Evolutionary conservation across 1,140 invertebrate genomes (phyloP), one percentile per base, ranked within the genome.

Genomic region (Conus ventricosus): DNA sequence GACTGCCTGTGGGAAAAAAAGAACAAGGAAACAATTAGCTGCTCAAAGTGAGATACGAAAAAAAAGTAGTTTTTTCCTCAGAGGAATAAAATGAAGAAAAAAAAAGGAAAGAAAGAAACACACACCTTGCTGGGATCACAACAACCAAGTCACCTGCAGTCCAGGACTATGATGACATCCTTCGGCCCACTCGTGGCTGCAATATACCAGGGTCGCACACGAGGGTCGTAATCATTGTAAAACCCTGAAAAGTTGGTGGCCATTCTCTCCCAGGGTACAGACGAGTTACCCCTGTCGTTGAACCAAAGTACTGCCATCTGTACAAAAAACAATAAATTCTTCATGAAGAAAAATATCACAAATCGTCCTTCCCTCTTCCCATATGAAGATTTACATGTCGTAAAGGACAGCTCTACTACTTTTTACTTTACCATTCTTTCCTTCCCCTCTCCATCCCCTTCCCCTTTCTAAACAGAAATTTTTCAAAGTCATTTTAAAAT

Each of bases 261-360:
- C 95, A 95, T 88, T 96, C 95, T 85, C 95, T 91, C 8, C 95
- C 95, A 25, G 95, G 95, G 90, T 93, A 96, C 53, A 95, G 90
- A 54, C 95, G 89, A n/a, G 94, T 93, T 20, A 95, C 92, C 20
- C 95, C 95, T 54, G 93, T 90, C 54, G 91, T 94, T 0, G 95
- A 95, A 7, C 95, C 95, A 94, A 95, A 96, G 90, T 96, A 96
- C 90, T 95, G 95, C 95, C 95, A 96, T 87, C 95, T 95, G 84
- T 60, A 81, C 76, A 20, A 81, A 75, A 80, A n/a, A 90, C 55
- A 89, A 81, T 7, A 87, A 75, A 88, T 80, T 25, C 11, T 25
- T 20, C 7, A 75, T 75, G 23, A 20, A n/a, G 11, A 60, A 11
- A 60, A 3, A 39, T 39, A 39, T 39, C 39, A 39, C 39, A 39